These are phyloP conservation scores for Harpalus rubripes DNA, from an alignment of 2,888 invertebrate genomes.

Conservation along the genomic window DNA sequence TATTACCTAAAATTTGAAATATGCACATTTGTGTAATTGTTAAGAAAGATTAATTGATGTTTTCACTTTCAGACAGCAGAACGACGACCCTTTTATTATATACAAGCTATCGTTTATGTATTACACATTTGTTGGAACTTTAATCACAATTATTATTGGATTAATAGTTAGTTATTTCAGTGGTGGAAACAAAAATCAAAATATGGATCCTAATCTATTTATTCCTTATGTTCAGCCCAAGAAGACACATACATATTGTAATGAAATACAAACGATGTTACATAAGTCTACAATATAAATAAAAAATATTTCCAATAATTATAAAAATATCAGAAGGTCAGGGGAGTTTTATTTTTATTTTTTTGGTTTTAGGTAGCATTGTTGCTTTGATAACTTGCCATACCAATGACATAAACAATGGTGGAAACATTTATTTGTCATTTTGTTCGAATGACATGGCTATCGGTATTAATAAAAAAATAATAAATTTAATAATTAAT, in stretches of 20 bases:
- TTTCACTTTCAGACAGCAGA: not conserved
- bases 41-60: not conserved
- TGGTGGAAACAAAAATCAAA: not conserved
- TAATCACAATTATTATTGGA: slow-evolving; percentile 37
- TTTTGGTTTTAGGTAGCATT: too few species aligned
- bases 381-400: too few species aligned
- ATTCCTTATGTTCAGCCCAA: slow-evolving; percentile 23
- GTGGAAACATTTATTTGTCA: too few species aligned
- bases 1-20: too few species aligned
- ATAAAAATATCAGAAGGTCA: too few species aligned
- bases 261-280: not conserved
- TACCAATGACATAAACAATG: too few species aligned
- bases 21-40: too few species aligned
- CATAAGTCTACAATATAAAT: slow-evolving; percentile 20
- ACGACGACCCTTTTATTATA: slow-evolving; percentile 35
- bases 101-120: slow-evolving; percentile 52
- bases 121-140: slow-evolving; percentile 25
- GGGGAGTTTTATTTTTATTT: too few species aligned
- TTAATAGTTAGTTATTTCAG: slow-evolving; percentile 42
- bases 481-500: too few species aligned
- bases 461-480: too few species aligned
- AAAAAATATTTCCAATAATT: not conserved
- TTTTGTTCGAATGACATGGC: too few species aligned
- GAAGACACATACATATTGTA: not conserved
- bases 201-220: slow-evolving; percentile 34